Base-by-base conservation (phyloP, 2,888 invertebrate species). In the Ctena decussata region DNA sequence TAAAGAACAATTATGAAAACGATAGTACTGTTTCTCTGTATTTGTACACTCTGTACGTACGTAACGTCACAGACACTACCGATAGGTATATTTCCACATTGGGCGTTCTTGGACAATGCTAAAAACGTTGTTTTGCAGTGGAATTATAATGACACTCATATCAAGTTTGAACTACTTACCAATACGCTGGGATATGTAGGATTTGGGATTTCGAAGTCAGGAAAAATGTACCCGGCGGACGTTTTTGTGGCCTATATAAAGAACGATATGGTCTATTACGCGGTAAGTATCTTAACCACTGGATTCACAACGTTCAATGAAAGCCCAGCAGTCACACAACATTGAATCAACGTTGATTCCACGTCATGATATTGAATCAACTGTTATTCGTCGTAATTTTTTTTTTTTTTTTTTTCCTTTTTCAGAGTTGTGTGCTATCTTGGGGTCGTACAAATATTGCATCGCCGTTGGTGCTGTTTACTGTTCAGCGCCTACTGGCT, bases 201-300 rank as follows among this genome's bases (percentile, higher is more conserved):
- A 70, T 97, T 98, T 93, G 98, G 98, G 83, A 98, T 98, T 96
- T 98, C 98, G 91, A 97, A 97, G 78, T 97, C 97, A 94, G 98
- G 98, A 89, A 97, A 97, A 91, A 97, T 98, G 97, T 97, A 97
- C 94, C 98, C 98, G 74, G 97, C 98, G 84, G 98, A 98, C 97
- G 97, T 98, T 96, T 97, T 98, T 91, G 97, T 98, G 95, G 98
- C 98, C 84, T 98, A 98, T 98, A 97, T 98, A 21, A 80, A 88
- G 8, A 76, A 92, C 60, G 90, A 86, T 0, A 75, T 74, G 49
- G 82, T 87, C 0, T 71, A 79, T 39, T 89, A 91, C 53, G 82
- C 80, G 81, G 91, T 92, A 80, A 71, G 84, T 71, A 75, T n/a
- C n/a, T n/a, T n/a, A n/a, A n/a, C n/a, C n/a, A n/a, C n/a, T n/a